These are phyloP conservation scores for Chelonia mydas DNA, from an alignment of 2,797 vertebrate species.

Conservation along the genomic window DNA sequence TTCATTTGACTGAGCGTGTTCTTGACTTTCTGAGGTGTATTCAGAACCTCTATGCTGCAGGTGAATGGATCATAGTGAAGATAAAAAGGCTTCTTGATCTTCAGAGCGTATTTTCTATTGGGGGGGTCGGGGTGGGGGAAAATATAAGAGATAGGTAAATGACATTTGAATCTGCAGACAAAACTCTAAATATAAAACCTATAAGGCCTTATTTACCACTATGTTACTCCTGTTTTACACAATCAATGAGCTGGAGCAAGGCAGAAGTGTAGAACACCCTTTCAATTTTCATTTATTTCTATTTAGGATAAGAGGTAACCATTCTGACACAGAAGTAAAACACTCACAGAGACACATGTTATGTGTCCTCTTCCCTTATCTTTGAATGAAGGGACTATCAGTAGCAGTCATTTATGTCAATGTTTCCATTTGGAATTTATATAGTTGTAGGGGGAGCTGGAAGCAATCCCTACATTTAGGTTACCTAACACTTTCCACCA, in stretches of 20 bases:
- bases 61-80: conserved; percentile 85
- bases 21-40: conserved; percentile 83
- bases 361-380: conserved; percentile 29
- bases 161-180: not conserved
- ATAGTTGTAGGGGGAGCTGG: not conserved
- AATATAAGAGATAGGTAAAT: not conserved
- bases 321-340: not conserved
- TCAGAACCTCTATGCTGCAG: conserved; percentile 84
- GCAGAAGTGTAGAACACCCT: conserved; percentile 34
- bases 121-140: not conserved
- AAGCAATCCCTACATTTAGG: conserved; percentile 37
- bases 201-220: not conserved
- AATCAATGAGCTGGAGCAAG: conserved; percentile 34
- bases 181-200: not conserved
- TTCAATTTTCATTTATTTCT: not conserved
- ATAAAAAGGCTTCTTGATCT: conserved; percentile 85
- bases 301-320: conserved; percentile 40
- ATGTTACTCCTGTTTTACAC: not conserved
- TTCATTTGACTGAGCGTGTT: conserved; percentile 79
- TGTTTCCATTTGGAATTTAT: conserved; percentile 30
- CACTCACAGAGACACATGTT: conserved; percentile 35
- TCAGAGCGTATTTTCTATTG: conserved; percentile 82
- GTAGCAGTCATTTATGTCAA: not conserved
- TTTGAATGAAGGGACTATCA: conserved; percentile 5
- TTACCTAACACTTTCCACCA: conserved; percentile 11